Percentiles rank a stretch among this genome's conserved stretches.
Evolutionary conservation across 2,113 vertebrate species (phyloP).

Genomic region (Onychostoma macrolepis): DNA sequence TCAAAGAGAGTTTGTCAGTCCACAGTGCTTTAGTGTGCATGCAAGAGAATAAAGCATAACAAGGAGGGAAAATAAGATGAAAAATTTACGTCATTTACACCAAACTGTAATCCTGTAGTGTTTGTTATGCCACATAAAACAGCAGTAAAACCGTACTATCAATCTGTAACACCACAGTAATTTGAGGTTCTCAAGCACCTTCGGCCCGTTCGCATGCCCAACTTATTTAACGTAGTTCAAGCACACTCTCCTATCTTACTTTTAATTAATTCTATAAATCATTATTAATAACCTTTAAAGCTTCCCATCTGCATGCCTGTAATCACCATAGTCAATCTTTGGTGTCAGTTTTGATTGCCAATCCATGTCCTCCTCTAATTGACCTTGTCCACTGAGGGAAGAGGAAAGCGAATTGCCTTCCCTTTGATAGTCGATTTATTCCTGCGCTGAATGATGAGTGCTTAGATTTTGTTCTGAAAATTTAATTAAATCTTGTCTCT

Average conservation of each 20-base stretch:
- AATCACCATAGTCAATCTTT: conserved; percentile 81
- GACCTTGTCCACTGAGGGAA: conserved; percentile 77
- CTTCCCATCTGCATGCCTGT: conserved; percentile 76
- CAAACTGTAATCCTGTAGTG: neutral
- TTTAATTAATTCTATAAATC: conserved; percentile 83
- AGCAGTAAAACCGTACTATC: neutral
- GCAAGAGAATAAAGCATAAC: neutral
- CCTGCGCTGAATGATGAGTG: conserved; percentile 70
- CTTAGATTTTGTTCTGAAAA: conserved; percentile 73
- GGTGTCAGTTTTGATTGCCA: conserved; percentile 81
- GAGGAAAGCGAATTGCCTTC: conserved; percentile 72
- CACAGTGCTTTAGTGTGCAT: neutral
- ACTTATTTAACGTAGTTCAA: conserved; percentile 75
- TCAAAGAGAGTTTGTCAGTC: conserved; percentile 13
- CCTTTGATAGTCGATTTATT: conserved; percentile 68
- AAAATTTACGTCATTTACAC: neutral
- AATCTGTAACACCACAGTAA: conserved; percentile 3
- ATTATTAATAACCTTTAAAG: conserved; percentile 83
- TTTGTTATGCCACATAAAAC: conserved; percentile 26
- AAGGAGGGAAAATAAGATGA: neutral
- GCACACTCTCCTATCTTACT: conserved; percentile 71
- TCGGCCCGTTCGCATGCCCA: conserved; percentile 66
- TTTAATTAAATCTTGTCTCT: conserved; percentile 68
- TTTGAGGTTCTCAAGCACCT: conserved; percentile 59
- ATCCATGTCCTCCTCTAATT: conserved; percentile 79